These are phyloP conservation scores for Syrista parreyssii DNA, from an alignment of 2,888 invertebrate species.

Conservation along the genomic window DNA sequence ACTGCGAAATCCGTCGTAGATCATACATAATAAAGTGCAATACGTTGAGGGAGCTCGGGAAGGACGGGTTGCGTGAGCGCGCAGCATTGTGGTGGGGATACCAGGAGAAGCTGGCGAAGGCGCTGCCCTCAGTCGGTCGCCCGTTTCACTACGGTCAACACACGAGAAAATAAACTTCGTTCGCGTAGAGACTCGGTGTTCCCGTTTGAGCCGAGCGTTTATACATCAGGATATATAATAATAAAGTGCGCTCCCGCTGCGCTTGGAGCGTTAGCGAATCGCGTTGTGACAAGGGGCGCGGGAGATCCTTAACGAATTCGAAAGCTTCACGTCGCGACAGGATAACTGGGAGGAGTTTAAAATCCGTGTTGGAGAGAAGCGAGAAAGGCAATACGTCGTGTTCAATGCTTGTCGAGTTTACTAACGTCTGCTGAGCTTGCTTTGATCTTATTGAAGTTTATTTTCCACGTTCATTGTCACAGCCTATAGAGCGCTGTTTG, in stretches of 20 bases:
- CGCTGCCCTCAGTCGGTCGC: slow-evolving; percentile 54
- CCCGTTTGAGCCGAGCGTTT: slow-evolving; percentile 24
- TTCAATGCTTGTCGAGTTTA: background rate
- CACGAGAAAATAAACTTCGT: slow-evolving; percentile 25
- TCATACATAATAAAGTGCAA: slow-evolving; percentile 37
- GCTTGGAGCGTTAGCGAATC: slow-evolving; percentile 11
- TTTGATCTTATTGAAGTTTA: background rate
- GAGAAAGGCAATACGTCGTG: background rate
- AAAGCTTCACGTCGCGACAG: background rate
- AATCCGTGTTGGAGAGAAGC: background rate
- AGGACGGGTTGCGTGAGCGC: slow-evolving; percentile 26
- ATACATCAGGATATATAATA: slow-evolving; percentile 16
- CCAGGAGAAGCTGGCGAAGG: slow-evolving; percentile 35
- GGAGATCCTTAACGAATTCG: background rate
- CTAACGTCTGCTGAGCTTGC: background rate
- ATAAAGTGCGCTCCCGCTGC: slow-evolving; percentile 17
- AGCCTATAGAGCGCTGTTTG: background rate
- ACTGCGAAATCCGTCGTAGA: slow-evolving; percentile 33
- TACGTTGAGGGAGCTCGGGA: slow-evolving; percentile 18
- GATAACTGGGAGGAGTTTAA: background rate
- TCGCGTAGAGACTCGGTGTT: slow-evolving; percentile 23
- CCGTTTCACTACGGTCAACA: slow-evolving; percentile 41
- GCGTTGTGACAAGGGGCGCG: slow-evolving; percentile 14
- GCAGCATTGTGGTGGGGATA: slow-evolving; percentile 24
- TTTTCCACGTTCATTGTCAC: background rate